Percentiles rank a stretch among this genome's conserved stretches.
Evolutionary conservation across 2,113 vertebrate species (phyloP).

Genomic region (Cynocephalus volans): DNA sequence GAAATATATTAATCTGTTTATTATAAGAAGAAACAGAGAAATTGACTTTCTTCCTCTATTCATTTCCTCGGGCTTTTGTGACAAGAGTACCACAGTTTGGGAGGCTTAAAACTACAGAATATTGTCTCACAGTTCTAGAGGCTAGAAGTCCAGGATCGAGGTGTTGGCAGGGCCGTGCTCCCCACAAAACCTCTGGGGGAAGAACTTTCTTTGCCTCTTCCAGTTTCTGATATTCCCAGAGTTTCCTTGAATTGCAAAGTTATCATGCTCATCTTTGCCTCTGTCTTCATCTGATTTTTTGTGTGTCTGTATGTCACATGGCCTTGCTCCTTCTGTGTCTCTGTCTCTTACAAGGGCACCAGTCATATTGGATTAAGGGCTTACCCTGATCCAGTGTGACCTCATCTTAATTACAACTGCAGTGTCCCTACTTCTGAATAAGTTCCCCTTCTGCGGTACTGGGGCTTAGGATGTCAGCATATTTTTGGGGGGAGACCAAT

Average conservation of each 20-base stretch:
- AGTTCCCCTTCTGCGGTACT: background rate
- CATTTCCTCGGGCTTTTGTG: background rate
- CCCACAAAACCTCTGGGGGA: background rate
- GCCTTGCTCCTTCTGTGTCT: background rate
- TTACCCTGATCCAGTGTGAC: background rate
- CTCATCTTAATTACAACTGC: background rate
- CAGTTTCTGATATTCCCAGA: background rate
- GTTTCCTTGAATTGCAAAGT: background rate
- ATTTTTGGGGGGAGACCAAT: background rate
- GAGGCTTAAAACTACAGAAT: background rate
- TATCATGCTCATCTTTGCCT: background rate
- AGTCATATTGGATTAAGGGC: background rate
- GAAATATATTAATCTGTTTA: background rate
- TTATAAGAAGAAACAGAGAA: background rate
- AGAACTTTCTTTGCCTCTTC: background rate
- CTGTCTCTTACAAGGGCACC: background rate
- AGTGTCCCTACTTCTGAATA: background rate
- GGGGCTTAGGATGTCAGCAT: background rate
- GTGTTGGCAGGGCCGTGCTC: background rate
- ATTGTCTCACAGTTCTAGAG: background rate
- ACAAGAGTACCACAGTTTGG: background rate
- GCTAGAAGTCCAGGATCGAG: background rate
- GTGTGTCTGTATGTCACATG: background rate
- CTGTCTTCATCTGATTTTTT: background rate
- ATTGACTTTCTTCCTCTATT: background rate